A percentile compares a stretch with the other conserved stretches of the same genome.
Conservation (phyloP, 2,888 invertebrate species). For the Lithosia quadra region DNA sequence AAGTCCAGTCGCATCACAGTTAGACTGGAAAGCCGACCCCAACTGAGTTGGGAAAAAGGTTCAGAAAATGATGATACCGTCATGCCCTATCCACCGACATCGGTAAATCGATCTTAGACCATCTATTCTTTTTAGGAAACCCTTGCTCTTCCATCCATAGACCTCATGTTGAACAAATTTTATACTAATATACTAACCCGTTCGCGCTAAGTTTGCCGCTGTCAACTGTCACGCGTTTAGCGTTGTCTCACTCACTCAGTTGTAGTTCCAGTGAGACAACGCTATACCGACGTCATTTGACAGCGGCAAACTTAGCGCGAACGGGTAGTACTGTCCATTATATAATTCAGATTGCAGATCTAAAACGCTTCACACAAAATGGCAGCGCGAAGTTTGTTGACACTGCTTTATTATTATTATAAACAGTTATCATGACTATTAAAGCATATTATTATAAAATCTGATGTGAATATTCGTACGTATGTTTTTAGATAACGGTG, state of each 20-base stretch:
- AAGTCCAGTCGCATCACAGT: too few species aligned
- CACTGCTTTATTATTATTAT: background rate
- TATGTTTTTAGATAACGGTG: background rate
- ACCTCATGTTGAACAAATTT: background rate
- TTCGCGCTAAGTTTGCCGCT: too few species aligned
- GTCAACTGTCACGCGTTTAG: too few species aligned
- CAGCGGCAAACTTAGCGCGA: too few species aligned
- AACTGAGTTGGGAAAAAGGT: too few species aligned
- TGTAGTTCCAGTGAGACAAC: too few species aligned
- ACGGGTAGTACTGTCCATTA: too few species aligned
- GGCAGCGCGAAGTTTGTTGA: conserved; percentile 6
- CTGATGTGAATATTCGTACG: background rate
- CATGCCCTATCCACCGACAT: too few species aligned
- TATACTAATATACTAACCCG: background rate
- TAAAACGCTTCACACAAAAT: conserved; percentile 1
- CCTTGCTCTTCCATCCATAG: background rate
- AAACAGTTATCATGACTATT: conserved; percentile 4
- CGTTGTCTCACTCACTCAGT: too few species aligned
- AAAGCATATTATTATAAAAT: background rate
- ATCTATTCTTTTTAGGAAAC: background rate
- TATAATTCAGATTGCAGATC: background rate
- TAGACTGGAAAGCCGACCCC: too few species aligned
- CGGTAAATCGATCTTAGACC: background rate
- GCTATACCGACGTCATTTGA: too few species aligned
- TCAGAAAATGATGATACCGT: too few species aligned